Conservation (phyloP, 2,888 invertebrate species). For the Brachypterus glaber region DNA sequence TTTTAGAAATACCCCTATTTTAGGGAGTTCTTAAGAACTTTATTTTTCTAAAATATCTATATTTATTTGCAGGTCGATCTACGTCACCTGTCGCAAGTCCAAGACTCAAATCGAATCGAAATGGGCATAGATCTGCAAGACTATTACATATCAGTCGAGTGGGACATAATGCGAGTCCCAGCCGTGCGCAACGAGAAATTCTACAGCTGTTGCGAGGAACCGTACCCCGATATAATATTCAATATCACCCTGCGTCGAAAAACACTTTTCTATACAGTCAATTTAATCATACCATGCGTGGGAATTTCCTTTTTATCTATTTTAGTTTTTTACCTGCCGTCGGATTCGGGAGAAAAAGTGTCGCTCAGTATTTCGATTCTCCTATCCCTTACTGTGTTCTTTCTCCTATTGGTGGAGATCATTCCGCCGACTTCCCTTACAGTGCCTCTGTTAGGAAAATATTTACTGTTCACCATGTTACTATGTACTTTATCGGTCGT, state of each 20-base stretch:
- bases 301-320: conserved; percentile 95
- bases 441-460: conserved; percentile 79
- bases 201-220: conserved; percentile 95
- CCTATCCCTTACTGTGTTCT: conserved; percentile 88
- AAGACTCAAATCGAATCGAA: conserved; percentile 79
- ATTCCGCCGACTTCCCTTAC: conserved; percentile 91
- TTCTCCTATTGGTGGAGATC: conserved; percentile 85
- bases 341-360: conserved; percentile 96
- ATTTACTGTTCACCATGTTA: conserved; percentile 90
- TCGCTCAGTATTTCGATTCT: conserved; percentile 92
- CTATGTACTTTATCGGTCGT: conserved; percentile 87
- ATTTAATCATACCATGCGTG: conserved; percentile 94
- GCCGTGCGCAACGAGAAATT: conserved; percentile 86
- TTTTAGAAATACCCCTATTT: no score
- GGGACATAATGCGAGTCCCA: conserved; percentile 93
- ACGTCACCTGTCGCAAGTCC: conserved; percentile 76
- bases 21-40: no score
- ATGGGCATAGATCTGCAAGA: conserved; percentile 88
- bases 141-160: conserved; percentile 95
- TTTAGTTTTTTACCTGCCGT: conserved; percentile 93
- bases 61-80: conserved; percentile 66
- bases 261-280: conserved; percentile 95
- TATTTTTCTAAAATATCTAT: no score
- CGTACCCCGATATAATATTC: conserved; percentile 95
- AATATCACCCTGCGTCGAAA: conserved; percentile 90